Conservation (phyloP, 92 coral and sea anemone species). For the Nematostella vectensis region DNA sequence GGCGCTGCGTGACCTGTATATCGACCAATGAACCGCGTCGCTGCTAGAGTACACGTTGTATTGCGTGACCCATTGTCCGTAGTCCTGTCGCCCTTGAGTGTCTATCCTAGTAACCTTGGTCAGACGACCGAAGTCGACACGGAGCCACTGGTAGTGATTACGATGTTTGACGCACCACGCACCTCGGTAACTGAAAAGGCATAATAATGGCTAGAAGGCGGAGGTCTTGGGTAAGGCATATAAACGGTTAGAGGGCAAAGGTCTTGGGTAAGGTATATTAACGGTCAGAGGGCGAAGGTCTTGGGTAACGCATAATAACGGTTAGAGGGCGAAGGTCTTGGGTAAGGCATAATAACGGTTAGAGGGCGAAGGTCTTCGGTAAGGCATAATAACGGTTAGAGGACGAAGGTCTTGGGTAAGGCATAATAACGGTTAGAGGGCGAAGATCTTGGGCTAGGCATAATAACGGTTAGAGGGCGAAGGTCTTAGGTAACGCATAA, state of each 20-base stretch:
- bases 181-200: conserved; percentile 24
- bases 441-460: too few species aligned
- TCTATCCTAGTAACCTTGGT: conserved; percentile 52
- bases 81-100: conserved; percentile 71
- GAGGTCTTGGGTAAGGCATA: background rate
- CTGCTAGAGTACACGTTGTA: conserved; percentile 53
- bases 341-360: too few species aligned
- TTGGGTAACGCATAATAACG: too few species aligned
- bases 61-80: conserved; percentile 47
- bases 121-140: conserved; percentile 57
- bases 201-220: background rate
- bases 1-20: conserved; percentile 48
- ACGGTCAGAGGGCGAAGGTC: too few species aligned
- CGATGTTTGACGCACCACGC: conserved; percentile 67
- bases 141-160: conserved; percentile 66
- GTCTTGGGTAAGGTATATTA: background rate
- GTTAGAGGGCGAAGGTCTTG: too few species aligned
- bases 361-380: too few species aligned
- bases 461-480: too few species aligned
- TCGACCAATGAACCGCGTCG: conserved; percentile 61
- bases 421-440: too few species aligned
- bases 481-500: too few species aligned
- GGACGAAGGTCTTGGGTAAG: too few species aligned
- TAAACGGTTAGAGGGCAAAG: too few species aligned
- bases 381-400: too few species aligned